These are phyloP conservation scores for Tichodroma muraria DNA, from an alignment of 2,113 vertebrate genomes.

Conservation along the genomic window DNA sequence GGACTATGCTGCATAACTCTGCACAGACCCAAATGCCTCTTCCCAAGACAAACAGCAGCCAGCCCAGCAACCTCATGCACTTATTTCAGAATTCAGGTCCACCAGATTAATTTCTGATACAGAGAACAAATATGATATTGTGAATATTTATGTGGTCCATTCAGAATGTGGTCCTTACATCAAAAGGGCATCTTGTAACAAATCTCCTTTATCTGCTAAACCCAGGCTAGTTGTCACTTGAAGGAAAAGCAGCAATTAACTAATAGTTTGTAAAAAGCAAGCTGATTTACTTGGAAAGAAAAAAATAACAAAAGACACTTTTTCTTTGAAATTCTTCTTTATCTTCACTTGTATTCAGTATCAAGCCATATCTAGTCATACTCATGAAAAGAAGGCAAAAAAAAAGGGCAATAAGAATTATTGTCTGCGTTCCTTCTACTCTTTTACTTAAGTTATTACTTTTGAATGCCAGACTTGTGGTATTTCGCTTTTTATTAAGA, in stretches of 20 bases:
- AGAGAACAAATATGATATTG: neutral
- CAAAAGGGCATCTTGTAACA: neutral
- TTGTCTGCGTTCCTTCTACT: neutral
- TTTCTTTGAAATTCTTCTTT: neutral
- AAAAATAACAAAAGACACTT: neutral
- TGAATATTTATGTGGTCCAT: neutral
- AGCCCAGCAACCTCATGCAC: neutral
- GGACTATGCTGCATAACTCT: fast-evolving
- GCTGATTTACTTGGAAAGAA: neutral
- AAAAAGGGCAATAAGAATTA: neutral
- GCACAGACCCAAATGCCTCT: neutral
- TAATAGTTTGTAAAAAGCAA: neutral
- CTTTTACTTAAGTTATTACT: neutral
- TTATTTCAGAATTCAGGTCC: neutral
- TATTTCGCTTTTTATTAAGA: neutral
- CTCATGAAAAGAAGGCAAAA: neutral
- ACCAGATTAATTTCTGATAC: neutral
- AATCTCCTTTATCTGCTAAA: neutral
- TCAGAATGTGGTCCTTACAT: neutral
- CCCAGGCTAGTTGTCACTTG: neutral
- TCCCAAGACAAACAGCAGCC: neutral
- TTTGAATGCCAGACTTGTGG: neutral
- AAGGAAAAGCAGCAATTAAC: neutral
- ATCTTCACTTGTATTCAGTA: neutral
- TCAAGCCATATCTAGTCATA: neutral